Evolutionary conservation across 2,113 vertebrate genomes (phyloP).

Genomic region (Rhipidura dahli): DNA sequence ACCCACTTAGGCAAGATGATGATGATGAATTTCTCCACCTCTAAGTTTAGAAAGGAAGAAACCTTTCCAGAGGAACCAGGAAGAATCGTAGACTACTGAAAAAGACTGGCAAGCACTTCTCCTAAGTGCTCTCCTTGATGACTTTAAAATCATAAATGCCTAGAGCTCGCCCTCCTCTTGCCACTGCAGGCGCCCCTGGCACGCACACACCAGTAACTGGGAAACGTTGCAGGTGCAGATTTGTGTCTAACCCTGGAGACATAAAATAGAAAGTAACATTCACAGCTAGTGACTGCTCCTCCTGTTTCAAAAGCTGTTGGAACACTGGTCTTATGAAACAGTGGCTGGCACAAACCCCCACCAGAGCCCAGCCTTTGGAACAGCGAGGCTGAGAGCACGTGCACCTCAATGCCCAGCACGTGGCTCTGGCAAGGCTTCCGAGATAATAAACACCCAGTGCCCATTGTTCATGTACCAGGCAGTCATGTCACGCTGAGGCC

Average conservation of each 20-base stretch:
- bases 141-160: neutral
- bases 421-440: neutral
- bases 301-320: neutral
- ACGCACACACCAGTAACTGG: neutral
- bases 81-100: neutral
- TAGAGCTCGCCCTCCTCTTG: neutral
- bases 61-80: neutral
- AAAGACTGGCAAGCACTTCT: neutral
- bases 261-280: neutral
- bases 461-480: neutral
- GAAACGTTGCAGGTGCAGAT: neutral
- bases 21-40: neutral
- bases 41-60: neutral
- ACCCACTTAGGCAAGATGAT: neutral
- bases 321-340: neutral
- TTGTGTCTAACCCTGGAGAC: neutral
- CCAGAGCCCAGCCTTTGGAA: neutral
- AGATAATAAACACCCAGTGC: neutral
- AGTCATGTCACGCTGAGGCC: fast-evolving
- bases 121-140: neutral
- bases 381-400: neutral
- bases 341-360: neutral
- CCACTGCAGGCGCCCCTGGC: neutral
- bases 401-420: neutral
- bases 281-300: neutral